Percentiles rank a stretch among this genome's conserved stretches.
phyloP scores from a whole-genome alignment of 1,140 invertebrate genomes.

The Metopolophium dirhodum region DNA sequence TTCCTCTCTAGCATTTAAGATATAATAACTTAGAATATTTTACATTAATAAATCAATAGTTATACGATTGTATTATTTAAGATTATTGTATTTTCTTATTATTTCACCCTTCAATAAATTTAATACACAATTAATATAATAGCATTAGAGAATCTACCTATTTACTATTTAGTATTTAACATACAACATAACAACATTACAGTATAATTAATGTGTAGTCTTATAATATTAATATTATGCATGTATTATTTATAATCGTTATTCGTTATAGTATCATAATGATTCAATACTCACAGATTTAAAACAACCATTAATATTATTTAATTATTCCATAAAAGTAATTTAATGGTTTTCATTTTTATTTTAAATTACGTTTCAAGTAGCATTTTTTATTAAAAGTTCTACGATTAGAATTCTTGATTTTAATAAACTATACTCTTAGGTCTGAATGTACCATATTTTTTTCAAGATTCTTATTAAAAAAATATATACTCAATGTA shows the following conservation, averaged over 20 bases:
- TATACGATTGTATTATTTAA: neutral
- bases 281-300: conserved; percentile 11
- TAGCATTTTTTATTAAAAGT: neutral
- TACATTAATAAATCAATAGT: neutral
- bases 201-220: neutral
- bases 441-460: neutral
- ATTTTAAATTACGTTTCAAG: neutral
- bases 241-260: neutral
- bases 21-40: neutral
- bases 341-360: neutral
- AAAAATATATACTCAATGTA: neutral
- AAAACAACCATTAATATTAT: neutral
- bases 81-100: neutral
- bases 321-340: neutral
- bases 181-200: no score
- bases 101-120: neutral
- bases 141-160: neutral
- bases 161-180: neutral
- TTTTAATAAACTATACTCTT: neutral
- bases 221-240: neutral
- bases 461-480: neutral
- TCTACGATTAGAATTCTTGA: neutral
- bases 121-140: neutral
- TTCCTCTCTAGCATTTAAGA: neutral
- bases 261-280: neutral